Percentiles rank a stretch among this genome's conserved stretches.
phyloP scores from a whole-genome alignment of 2,113 vertebrate genomes.

The Urocitellus parryii region DNA sequence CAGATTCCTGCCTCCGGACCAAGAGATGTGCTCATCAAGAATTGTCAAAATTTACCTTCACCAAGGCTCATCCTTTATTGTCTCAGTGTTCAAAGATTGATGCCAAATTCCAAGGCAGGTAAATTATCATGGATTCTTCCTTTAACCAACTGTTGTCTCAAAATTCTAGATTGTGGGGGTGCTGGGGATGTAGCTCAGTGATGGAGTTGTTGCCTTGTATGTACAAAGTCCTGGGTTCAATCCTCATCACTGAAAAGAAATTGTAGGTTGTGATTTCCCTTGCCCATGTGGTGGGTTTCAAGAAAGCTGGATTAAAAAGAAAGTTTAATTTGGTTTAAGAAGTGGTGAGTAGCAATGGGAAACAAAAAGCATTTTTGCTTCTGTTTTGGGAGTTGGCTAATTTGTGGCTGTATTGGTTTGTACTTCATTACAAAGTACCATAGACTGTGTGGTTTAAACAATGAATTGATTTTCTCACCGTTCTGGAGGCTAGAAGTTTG shows the following conservation, averaged over 20 bases:
- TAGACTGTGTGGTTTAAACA: neutral
- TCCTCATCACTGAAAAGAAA: neutral
- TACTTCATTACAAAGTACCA: neutral
- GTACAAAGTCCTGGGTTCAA: neutral
- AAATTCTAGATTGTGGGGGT: neutral
- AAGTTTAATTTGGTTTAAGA: neutral
- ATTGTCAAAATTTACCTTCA: slow-evolving; percentile 6
- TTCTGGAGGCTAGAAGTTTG: neutral
- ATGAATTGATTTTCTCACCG: neutral
- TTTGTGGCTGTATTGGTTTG: neutral
- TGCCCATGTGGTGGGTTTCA: neutral
- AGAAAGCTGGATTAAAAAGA: slow-evolving; percentile 24
- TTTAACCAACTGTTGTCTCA: neutral
- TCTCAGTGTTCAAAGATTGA: slow-evolving; percentile 16
- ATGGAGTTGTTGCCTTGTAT: neutral
- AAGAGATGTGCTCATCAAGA: neutral
- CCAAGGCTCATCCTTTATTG: slow-evolving; percentile 6
- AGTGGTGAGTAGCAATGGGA: neutral
- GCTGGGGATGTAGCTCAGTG: neutral
- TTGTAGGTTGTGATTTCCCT: slow-evolving; percentile 36
- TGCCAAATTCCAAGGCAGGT: slow-evolving; percentile 71
- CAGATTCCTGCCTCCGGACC: slow-evolving; percentile 5
- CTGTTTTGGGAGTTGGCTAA: slow-evolving; percentile 1
- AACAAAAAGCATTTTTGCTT: neutral
- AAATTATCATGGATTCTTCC: slow-evolving; percentile 42